phyloP scores from a whole-genome alignment of 2,113 vertebrate genomes.

The Xiphias gladius region DNA sequence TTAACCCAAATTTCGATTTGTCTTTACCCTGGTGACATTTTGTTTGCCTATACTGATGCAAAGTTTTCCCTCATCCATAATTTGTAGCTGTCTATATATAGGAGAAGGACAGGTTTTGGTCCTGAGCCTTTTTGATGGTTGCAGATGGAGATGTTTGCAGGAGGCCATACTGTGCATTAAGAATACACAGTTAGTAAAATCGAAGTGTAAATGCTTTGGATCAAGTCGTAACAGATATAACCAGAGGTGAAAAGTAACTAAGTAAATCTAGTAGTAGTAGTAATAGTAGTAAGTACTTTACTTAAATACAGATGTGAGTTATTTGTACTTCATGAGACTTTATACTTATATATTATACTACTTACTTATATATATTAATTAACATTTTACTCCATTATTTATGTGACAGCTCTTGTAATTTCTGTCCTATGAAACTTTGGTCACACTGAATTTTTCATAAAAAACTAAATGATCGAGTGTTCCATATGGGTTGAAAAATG shows the following conservation, averaged over 20 bases:
- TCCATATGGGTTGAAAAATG: too few species aligned
- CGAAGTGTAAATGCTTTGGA: not conserved
- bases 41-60: slow-evolving; percentile 14
- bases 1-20: slow-evolving; percentile 77
- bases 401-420: not conserved
- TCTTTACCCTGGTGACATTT: slow-evolving; percentile 67
- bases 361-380: too few species aligned
- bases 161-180: not conserved
- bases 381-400: not conserved
- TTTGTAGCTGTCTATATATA: not conserved
- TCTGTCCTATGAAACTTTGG: not conserved
- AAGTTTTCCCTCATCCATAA: not conserved
- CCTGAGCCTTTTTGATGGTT: not conserved
- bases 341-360: too few species aligned
- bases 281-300: not conserved
- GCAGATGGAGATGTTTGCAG: not conserved
- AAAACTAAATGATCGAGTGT: too few species aligned
- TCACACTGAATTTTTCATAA: not conserved
- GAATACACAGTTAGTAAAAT: not conserved
- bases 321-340: not conserved
- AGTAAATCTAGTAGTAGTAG: too few species aligned
- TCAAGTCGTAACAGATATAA: not conserved
- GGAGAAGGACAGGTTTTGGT: not conserved
- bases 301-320: not conserved
- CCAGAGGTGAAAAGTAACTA: not conserved